These are phyloP conservation scores for Cranoglanis bouderius DNA, from an alignment of 2,113 vertebrate genomes.

Conservation along the genomic window DNA sequence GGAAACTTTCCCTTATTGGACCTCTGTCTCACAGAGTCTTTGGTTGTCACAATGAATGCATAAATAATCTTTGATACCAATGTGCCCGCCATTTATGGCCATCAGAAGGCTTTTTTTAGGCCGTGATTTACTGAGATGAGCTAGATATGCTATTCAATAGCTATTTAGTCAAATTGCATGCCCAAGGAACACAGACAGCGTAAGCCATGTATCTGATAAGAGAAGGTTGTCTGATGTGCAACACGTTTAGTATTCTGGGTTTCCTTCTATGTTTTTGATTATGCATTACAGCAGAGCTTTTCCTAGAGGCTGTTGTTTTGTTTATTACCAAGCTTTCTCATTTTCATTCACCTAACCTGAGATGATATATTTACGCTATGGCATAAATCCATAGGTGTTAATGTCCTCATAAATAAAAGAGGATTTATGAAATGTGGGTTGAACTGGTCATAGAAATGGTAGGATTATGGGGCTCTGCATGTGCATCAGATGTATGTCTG, in stretches of 20 bases:
- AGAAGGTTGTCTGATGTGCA: neutral
- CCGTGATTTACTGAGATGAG: slow-evolving; percentile 40
- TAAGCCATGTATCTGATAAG: neutral
- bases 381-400: neutral
- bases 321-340: slow-evolving; percentile 6
- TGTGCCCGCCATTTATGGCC: slow-evolving; percentile 23
- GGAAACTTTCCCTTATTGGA: slow-evolving; percentile 27
- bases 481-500: slow-evolving; percentile 26
- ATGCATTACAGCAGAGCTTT: slow-evolving; percentile 15
- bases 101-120: slow-evolving; percentile 37
- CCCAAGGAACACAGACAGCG: slow-evolving; percentile 1
- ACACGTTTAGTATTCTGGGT: neutral
- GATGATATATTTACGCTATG: slow-evolving; percentile 4
- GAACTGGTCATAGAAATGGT: slow-evolving; percentile 10
- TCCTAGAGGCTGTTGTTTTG: neutral
- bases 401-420: slow-evolving; percentile 30
- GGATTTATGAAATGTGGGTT: slow-evolving; percentile 30
- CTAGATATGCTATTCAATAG: slow-evolving; percentile 27
- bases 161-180: slow-evolving; percentile 18
- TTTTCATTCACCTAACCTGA: neutral
- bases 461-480: slow-evolving; percentile 5
- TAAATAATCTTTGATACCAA: slow-evolving; percentile 49
- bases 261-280: neutral
- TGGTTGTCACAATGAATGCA: slow-evolving; percentile 33
- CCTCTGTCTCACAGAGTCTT: slow-evolving; percentile 44